Base-by-base conservation (phyloP, 2,113 vertebrate genomes). In the Ptilorrhoa leucosticta region DNA sequence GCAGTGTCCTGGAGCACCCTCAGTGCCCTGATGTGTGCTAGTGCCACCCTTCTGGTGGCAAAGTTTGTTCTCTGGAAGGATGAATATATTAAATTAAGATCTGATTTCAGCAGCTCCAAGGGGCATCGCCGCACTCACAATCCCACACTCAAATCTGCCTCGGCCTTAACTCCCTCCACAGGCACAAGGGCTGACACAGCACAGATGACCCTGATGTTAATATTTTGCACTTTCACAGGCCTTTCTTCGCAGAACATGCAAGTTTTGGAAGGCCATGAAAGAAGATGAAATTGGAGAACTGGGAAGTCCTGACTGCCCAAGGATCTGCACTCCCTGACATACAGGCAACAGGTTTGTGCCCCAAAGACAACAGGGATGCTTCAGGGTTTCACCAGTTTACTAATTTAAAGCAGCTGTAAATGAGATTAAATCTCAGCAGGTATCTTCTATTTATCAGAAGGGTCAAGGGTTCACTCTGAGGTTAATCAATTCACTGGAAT, bases 371-470 rank as follows among this genome's bases (percentile, higher is more conserved):
- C 10, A 33, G 68, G 64, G 72, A 93, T 56, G 83, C 88, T 61
- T 11, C 87, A 70, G 87, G 87, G 18, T 57, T 82, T 30, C 53
- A 56, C 37, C 93, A 90, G 63, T 66, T 93, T n/a, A 47, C 79
- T 71, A 30, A 95, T 83, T 96, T 63, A 65, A 75, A 83, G 69
- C 76, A 92, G 90, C 83, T 95, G 88, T 57, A 96, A 95, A 94
- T 75, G 79, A 90, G 83, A 83, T 97, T 81, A 96, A 93, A 92
- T 95, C 90, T 90, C 90, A 88, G 79, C 79, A 95, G 88, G 90
- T 95, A 90, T 51, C 90, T 83, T 73, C 85, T 42, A 37, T 89
- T 75, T 83, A 83, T 86, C 90, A 73, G 44, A 63, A 60, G 28
- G 88, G 92, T 71, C 94, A 93, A 66, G 68, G 42, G 93, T 93